Evolutionary conservation across 2,797 vertebrate genomes (phyloP), one percentile per base, ranked within the genome.

Genomic region (Sardinella longiceps): DNA sequence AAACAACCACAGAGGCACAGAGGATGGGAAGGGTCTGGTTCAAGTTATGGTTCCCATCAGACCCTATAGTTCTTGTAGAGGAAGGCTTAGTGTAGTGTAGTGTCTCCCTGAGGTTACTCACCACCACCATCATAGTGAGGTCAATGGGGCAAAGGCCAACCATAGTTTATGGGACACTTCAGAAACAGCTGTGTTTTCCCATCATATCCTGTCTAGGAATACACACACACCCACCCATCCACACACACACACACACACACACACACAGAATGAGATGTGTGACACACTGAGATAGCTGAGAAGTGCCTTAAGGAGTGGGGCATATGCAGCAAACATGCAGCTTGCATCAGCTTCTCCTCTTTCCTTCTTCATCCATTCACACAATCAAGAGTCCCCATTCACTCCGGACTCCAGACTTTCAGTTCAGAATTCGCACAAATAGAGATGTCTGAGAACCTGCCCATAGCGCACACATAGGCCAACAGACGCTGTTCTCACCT

Each of bases 381-480:
- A 20, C 33, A 43, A 77, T 77, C 70, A 77, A 43, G 39, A 77
- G 14, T 20, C n/a, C n/a, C n/a, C n/a, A n/a, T n/a, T n/a, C n/a
- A n/a, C n/a, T n/a, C n/a, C n/a, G n/a, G n/a, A n/a, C n/a, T n/a
- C n/a, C 7, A 66, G 23, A 60, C 58, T n/a, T n/a, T 60, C 18
- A 37, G 14, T 37, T 43, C 70, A 77, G 70, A 33, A 77, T 39
- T 77, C 43, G 18, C 70, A 23, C 70, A 77, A 33, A 23, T 43
- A 39, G 43, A 77, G 33, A 77, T 77, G 43, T 77, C 37, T 37
- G 10, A 77, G 66, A 74, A n/a, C n/a, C n/a, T n/a, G n/a, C n/a
- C 37, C 70, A 77, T 77, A 30, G 9, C 18, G 33, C 66, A 39
- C 9, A 39, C 10, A 15, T 39, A 37, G 63, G 63, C 30, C 33